Evolutionary conservation across 2,888 invertebrate genomes (phyloP), one percentile per base, ranked within the genome.

Genomic region (Dinocampus coccinellae): DNA sequence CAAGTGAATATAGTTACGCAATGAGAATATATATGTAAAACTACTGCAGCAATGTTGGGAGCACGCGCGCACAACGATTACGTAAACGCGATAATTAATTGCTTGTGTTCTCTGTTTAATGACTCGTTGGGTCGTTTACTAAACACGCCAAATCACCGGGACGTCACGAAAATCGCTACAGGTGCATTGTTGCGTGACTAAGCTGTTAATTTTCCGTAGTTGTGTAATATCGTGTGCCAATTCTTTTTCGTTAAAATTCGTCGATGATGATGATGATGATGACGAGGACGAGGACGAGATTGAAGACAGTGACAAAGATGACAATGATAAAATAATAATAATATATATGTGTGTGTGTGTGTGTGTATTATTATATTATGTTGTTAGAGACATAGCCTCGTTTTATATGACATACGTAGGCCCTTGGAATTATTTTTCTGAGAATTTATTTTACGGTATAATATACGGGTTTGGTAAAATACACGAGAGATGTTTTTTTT

Each of bases 11-110:
- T 64, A 13, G 57, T 66, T 57, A 26, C 57, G 57, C 66, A 66
- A 47, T 16, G 47, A 16, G 1, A 16, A n/a, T 47, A 47, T 39
- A n/a, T 11, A n/a, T 47, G 16, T 4, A 16, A 6, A 66, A 4
- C 26, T 55, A 66, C 36, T 52, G 29, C 33, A 47, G 4, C 16
- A 47, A 47, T 47, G 47, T 16, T 47, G 47, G 7, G 47, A 3
- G 16, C 29, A 33, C 52, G 24, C 62, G n/a, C 20, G 29, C 16
- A 22, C 42, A 52, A 52, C 36, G 60, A 70, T 70, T 83, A 84
- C 82, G 84, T 80, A 83, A 84, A 83, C 81, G 81, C 80, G 81
- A 84, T 83, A 84, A 84, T 84, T 84, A 84, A 83, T 84, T 83
- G 82, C 80, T 77, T 78, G 79, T 81, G 78, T 82, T 83, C 78